Percentiles rank a stretch among this genome's conserved stretches.
phyloP scores from a whole-genome alignment of 2,113 vertebrate genomes.

The Brachyistius frenatus region DNA sequence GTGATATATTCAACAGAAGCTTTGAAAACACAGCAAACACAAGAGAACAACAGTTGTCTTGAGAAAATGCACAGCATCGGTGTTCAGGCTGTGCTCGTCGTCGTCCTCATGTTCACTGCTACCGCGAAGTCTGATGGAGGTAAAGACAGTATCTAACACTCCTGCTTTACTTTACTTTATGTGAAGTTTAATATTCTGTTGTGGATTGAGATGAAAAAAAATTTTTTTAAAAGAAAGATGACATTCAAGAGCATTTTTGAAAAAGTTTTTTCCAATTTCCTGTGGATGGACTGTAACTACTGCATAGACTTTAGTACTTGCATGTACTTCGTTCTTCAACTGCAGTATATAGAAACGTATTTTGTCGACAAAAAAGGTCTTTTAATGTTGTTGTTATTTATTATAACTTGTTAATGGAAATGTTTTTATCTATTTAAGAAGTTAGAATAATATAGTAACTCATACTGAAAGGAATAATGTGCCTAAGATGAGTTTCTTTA shows the following conservation, averaged over 20 bases:
- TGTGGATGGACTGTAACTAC: not conserved
- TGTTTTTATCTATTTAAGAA: not conserved
- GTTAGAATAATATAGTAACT: fast-evolving
- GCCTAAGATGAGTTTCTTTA: not conserved
- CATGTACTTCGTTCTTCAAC: not conserved
- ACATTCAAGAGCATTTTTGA: not conserved
- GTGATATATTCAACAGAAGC: fast-evolving
- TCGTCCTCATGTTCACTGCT: slow-evolving; percentile 16
- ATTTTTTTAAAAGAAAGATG: fast-evolving
- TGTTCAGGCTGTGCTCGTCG: not conserved
- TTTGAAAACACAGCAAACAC: fast-evolving
- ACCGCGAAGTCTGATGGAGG: fast-evolving
- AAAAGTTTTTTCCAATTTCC: not conserved
- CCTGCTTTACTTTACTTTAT: fast-evolving
- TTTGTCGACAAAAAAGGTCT: not conserved
- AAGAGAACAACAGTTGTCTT: not conserved
- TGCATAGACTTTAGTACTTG: fast-evolving
- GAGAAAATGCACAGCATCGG: slow-evolving; percentile 10
- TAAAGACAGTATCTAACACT: slow-evolving; percentile 8
- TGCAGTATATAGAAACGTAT: fast-evolving
- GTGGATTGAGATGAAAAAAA: not conserved
- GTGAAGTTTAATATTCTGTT: fast-evolving
- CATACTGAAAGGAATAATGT: fast-evolving
- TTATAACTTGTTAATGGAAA: not conserved
- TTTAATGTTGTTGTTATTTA: not conserved